These are phyloP conservation scores for Halocaridina rubra DNA, from an alignment of 2,888 invertebrate genomes.

Conservation along the genomic window DNA sequence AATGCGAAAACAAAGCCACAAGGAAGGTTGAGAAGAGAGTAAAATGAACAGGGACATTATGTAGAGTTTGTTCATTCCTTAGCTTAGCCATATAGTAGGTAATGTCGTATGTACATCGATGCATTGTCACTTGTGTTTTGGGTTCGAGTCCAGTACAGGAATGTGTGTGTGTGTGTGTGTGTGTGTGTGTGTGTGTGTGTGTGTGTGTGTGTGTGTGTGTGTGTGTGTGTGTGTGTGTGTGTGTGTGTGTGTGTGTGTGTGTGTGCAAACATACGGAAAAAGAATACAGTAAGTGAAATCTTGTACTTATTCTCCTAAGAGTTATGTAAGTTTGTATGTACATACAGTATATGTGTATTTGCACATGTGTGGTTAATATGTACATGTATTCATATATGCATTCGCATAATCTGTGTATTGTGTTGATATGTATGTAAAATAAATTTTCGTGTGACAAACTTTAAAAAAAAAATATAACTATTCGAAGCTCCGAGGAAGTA, in stretches of 20 bases:
- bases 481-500: too few species aligned
- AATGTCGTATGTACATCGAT: neutral
- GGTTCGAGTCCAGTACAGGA: too few species aligned
- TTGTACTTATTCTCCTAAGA: neutral
- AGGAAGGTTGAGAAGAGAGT: neutral
- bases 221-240: constrained; percentile 12
- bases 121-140: neutral
- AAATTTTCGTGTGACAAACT: too few species aligned
- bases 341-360: neutral
- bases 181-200: constrained; percentile 3
- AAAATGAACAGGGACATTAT: neutral
- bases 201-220: neutral
- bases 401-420: too few species aligned
- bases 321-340: neutral
- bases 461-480: too few species aligned
- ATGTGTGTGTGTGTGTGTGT: neutral
- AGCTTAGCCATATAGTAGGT: neutral
- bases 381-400: too few species aligned
- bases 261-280: too few species aligned
- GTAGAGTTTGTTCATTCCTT: neutral
- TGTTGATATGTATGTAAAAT: too few species aligned
- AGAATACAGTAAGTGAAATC: neutral
- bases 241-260: neutral
- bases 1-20: too few species aligned
- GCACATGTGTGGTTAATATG: neutral